A percentile compares a stretch with the other conserved stretches of the same genome.
Conservation (phyloP, 1,140 invertebrate genomes). For the Drosophila bipectinata region DNA sequence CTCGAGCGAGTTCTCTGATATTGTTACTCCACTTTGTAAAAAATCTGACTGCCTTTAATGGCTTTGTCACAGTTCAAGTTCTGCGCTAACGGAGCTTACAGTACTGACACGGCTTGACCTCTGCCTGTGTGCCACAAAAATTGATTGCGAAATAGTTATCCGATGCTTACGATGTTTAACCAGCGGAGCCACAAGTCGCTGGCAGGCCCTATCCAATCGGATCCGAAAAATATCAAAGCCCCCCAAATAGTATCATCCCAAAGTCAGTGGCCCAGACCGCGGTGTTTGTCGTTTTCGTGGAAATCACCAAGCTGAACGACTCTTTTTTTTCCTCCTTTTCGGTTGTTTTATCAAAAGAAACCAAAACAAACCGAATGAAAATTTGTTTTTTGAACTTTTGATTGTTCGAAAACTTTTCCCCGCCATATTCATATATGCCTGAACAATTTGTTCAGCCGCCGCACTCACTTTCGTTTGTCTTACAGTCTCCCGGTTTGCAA, state of each 20-base stretch:
- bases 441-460: constrained; percentile 57
- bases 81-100: constrained; percentile 34
- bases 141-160: constrained; percentile 69
- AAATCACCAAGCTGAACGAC: constrained; percentile 76
- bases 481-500: constrained; percentile 45
- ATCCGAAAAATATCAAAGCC: constrained; percentile 27
- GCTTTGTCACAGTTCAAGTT: constrained; percentile 66
- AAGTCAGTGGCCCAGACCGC: constrained; percentile 65
- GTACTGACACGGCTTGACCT: constrained; percentile 55
- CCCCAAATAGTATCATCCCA: constrained; percentile 19
- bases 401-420: constrained; percentile 62
- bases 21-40: constrained; percentile 22
- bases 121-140: constrained; percentile 47
- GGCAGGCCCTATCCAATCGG: constrained; percentile 10
- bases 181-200: constrained; percentile 38
- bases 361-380: constrained; percentile 71
- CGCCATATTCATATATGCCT: constrained; percentile 15
- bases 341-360: constrained; percentile 58
- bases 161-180: constrained; percentile 67
- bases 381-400: constrained; percentile 71
- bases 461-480: constrained; percentile 66
- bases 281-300: constrained; percentile 70
- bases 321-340: constrained; percentile 24
- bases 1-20: constrained; percentile 52
- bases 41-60: constrained; percentile 52